These are phyloP conservation scores for Nomada lathburiana DNA, from an alignment of 2,888 invertebrate species.

Conservation along the genomic window DNA sequence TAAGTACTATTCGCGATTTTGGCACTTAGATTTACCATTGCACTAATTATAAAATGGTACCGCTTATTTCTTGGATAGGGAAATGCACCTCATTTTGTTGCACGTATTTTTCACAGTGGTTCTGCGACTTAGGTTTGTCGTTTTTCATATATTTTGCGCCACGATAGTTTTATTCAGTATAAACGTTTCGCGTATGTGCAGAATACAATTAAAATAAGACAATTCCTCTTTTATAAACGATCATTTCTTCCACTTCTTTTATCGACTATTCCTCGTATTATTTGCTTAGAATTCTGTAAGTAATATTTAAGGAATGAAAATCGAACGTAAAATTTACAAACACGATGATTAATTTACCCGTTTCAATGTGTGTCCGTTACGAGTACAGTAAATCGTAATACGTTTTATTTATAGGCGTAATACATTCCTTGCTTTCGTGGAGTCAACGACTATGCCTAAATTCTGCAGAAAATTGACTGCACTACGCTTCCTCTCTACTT, in stretches of 20 bases:
- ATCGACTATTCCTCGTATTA: neutral
- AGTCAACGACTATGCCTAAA: slow-evolving; percentile 38
- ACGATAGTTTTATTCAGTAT: slow-evolving; percentile 18
- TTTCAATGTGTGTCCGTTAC: neutral
- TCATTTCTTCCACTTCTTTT: neutral
- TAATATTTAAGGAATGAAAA: too few species aligned
- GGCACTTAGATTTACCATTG: slow-evolving; percentile 83
- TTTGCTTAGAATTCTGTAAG: neutral
- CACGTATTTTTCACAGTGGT: neutral
- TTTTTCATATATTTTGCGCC: neutral
- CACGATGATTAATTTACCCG: neutral
- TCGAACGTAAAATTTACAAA: too few species aligned
- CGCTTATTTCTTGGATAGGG: slow-evolving; percentile 19
- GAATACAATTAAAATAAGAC: neutral
- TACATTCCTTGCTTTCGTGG: slow-evolving; percentile 18
- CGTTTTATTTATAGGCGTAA: slow-evolving; percentile 19
- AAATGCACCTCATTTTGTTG: slow-evolving; percentile 24
- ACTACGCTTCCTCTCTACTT: slow-evolving; percentile 57
- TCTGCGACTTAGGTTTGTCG: neutral
- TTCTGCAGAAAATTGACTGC: slow-evolving; percentile 47
- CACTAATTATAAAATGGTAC: slow-evolving; percentile 74
- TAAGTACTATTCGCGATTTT: slow-evolving; percentile 78
- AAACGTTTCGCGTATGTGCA: neutral
- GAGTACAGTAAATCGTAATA: slow-evolving; percentile 5
- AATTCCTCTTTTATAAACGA: slow-evolving; percentile 5